Percentiles rank a stretch among this genome's conserved stretches.
Conservation (phyloP, 2,113 vertebrate species). For the Pholis gunnellus region DNA sequence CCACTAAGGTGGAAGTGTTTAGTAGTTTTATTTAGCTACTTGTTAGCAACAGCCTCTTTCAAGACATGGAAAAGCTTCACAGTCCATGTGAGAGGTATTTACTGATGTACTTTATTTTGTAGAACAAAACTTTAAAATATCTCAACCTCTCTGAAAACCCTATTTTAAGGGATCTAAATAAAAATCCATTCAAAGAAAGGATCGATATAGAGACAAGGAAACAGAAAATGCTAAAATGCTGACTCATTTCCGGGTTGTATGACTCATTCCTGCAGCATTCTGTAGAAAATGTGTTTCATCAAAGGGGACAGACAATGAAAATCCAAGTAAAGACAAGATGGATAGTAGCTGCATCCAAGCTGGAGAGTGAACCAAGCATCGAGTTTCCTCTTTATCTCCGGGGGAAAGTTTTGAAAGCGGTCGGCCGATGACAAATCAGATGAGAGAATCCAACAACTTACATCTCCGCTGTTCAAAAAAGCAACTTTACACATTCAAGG, state of each 20-base stretch:
- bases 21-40: too few relatives aligned
- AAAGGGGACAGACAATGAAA: background rate
- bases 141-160: too few relatives aligned
- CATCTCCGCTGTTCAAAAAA: background rate
- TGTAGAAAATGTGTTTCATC: background rate
- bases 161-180: too few relatives aligned
- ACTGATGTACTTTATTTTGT: too few relatives aligned
- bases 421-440: background rate
- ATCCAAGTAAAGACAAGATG: background rate
- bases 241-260: background rate
- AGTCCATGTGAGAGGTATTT: background rate
- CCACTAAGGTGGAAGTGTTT: too few relatives aligned
- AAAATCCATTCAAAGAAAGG: too few relatives aligned
- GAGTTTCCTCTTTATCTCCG: background rate
- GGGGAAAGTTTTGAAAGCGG: background rate
- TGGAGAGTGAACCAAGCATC: background rate
- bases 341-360: background rate
- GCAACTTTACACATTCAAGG: constrained; percentile 18
- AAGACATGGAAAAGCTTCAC: too few relatives aligned
- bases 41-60: background rate
- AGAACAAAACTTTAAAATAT: too few relatives aligned
- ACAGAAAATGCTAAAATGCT: background rate
- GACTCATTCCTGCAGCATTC: background rate
- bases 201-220: background rate
- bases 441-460: background rate